Base-by-base conservation (phyloP, 2,113 vertebrate genomes). In the Pteropus alecto region DNA sequence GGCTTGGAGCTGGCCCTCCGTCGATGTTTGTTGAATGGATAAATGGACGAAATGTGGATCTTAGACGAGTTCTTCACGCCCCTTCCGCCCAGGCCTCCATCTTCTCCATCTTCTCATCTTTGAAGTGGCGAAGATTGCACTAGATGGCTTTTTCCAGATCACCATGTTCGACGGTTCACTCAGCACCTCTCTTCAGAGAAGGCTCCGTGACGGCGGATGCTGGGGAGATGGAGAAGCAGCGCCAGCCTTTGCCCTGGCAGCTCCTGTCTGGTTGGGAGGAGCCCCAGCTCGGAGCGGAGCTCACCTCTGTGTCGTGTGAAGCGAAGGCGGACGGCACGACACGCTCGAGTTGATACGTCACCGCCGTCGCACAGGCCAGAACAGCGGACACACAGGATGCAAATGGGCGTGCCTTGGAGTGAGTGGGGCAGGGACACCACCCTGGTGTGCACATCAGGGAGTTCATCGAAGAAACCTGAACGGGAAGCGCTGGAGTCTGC, bases 321-420 rank as follows among this genome's bases (percentile, higher is more conserved):
- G 99, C 99, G 91, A 97, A 99, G 73, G 98, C 93, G 0, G 97
- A 90, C 0, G 99, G 98, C 58, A 98, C 98, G 77, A 99, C 98
- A 58, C 99, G 98, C 46, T 95, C 99, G 90, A 99, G 98, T 97
- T 99, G 99, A 96, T 99, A 99, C 94, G 99, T 98, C 99, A 14
- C 48, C 13, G 0, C 48, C 48, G 3, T 14, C 48, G 14, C 48
- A 13, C 48, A 48, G 48, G 48, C 46, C 99, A 99, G 99, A 4
- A 99, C 98, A 0, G 99, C 98, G 11, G 98, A 99, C 35, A 99
- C 89, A 21, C 95, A 97, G 84, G 98, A 98, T 9, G 98, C 98
- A 7, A 97, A 7, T 3, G 98, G 98, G 3, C 97, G 98, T 5
- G 99, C 81, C n/a, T 97, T 97, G 26, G 98, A 95, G 38, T 97